Conservation (phyloP, 2,888 invertebrate genomes). For the Ptychoptera albimana region DNA sequence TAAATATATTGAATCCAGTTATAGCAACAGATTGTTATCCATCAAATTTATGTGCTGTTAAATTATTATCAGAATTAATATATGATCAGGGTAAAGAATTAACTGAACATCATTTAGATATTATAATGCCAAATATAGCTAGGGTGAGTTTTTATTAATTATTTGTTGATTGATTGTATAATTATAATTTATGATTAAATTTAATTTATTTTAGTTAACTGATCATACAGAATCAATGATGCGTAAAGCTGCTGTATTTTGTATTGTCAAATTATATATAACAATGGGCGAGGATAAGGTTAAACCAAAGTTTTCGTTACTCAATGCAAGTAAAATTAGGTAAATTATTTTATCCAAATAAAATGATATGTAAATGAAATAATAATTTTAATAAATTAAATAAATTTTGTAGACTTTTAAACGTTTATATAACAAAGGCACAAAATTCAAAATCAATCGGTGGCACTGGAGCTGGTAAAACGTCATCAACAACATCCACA, state of each 20-base stretch:
- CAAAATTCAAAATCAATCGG: constrained; percentile 12
- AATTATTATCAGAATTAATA: constrained; percentile 74
- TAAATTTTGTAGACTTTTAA: constrained; percentile 14
- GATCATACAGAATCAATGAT: constrained; percentile 86
- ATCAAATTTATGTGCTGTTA: constrained; percentile 79
- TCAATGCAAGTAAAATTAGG: constrained; percentile 78
- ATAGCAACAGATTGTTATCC: constrained; percentile 79
- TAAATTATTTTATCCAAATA: constrained; percentile 7
- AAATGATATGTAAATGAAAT: not conserved
- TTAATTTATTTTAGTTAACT: constrained; percentile 47
- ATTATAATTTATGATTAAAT: not conserved
- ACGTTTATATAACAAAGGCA: constrained; percentile 18
- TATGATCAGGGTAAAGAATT: constrained; percentile 58
- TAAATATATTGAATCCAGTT: constrained; percentile 54
- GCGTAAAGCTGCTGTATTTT: constrained; percentile 91
- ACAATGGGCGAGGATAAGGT: constrained; percentile 76
- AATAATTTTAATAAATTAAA: not conserved
- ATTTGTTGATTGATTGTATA: not conserved
- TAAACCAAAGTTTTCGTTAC: constrained; percentile 59
- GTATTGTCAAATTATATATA: constrained; percentile 87
- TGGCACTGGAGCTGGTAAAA: too few species aligned
- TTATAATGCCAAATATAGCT: constrained; percentile 77
- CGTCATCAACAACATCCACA: constrained; percentile 6
- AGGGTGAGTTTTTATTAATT: constrained; percentile 38
- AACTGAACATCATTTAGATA: constrained; percentile 55